Conservation (phyloP, 2,888 invertebrate genomes). For the Eledona agricola region DNA sequence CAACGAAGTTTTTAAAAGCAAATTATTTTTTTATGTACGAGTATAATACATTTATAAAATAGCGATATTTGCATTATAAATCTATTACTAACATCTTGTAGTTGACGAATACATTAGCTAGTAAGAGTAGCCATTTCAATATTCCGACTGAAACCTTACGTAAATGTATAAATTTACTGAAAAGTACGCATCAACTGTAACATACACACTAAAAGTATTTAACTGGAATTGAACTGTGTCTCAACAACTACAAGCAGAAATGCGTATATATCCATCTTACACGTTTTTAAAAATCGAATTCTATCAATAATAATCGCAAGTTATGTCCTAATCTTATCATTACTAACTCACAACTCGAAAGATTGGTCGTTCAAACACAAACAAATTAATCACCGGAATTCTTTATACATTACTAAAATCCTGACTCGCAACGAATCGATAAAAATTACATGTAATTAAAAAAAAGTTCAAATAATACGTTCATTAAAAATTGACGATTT, state of each 20-base stretch:
- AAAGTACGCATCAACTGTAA: no score
- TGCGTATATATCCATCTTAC: conserved; percentile 38
- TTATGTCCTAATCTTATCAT: conserved; percentile 35
- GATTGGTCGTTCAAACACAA: conserved; percentile 44
- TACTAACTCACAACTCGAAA: conserved; percentile 45
- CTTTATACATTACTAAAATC: conserved; percentile 14
- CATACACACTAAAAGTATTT: conserved; percentile 40
- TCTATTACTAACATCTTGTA: no score
- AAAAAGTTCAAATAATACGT: conserved; percentile 13
- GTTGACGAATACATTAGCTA: no score
- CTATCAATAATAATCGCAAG: conserved; percentile 31
- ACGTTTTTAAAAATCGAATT: no score
- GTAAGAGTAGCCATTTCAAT: no score
- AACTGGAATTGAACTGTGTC: conserved; percentile 41
- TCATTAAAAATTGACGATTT: conserved; percentile 9
- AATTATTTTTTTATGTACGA: no score
- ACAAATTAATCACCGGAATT: conserved; percentile 33
- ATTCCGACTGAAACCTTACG: no score
- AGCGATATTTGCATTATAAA: no score
- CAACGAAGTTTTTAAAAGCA: no score
- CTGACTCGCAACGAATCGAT: conserved; percentile 3
- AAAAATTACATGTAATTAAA: conserved; percentile 11
- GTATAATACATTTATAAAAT: no score
- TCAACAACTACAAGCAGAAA: conserved; percentile 37
- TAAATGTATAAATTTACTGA: no score